Conservation (phyloP, 2,888 invertebrate species). For the Anticlea derivata region DNA sequence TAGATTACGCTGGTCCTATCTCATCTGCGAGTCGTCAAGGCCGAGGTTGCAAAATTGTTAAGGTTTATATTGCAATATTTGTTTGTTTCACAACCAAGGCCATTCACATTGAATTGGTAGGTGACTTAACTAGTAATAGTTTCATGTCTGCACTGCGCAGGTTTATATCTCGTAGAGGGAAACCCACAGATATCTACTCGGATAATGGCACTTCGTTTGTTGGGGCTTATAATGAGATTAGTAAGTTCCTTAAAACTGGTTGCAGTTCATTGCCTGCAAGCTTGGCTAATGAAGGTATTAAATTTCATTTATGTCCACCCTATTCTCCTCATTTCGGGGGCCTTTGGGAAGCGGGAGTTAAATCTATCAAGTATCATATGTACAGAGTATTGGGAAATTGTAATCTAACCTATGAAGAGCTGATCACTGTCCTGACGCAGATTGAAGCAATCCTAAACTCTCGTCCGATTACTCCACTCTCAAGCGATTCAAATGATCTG, state of each 20-base stretch:
- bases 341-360: neutral
- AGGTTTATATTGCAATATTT: constrained; percentile 32
- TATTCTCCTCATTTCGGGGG: neutral
- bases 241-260: neutral
- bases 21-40: constrained; percentile 25
- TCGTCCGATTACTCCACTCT: constrained; percentile 28
- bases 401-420: neutral
- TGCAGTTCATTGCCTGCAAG: neutral
- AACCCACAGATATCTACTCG: constrained; percentile 31
- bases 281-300: neutral
- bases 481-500: constrained; percentile 2
- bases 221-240: constrained; percentile 26
- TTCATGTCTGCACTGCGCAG: constrained; percentile 28
- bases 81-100: constrained; percentile 34
- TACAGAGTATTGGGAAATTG: constrained; percentile 1
- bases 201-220: constrained; percentile 38
- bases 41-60: constrained; percentile 36
- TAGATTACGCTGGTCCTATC: constrained; percentile 37
- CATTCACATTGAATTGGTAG: constrained; percentile 34
- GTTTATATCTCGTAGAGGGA: constrained; percentile 33
- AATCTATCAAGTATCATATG: neutral
- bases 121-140: constrained; percentile 34
- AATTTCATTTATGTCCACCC: constrained; percentile 1
- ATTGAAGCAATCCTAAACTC: constrained; percentile 22
- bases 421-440: neutral